Percentiles rank a stretch among this genome's conserved stretches.
Evolutionary conservation across 2,113 vertebrate genomes (phyloP).

Genomic region (Leucoraja erinaceus): DNA sequence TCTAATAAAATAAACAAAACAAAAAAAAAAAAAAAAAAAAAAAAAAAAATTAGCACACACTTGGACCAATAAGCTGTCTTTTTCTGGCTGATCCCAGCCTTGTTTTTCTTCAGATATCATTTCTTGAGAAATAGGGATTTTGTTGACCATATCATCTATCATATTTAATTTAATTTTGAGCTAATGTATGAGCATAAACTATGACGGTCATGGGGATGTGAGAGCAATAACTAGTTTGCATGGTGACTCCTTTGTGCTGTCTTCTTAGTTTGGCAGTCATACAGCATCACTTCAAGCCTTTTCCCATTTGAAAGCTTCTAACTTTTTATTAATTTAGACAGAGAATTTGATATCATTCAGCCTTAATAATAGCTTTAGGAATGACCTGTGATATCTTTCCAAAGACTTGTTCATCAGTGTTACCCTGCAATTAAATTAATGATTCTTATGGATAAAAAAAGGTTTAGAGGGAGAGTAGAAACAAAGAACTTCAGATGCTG

Average conservation of each 20-base stretch:
- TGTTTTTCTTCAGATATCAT: background rate
- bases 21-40: too few species aligned
- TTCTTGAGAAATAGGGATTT: background rate
- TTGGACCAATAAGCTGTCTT: background rate
- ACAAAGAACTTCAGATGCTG: too few species aligned
- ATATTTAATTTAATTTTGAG: background rate
- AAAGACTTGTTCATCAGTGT: too few species aligned
- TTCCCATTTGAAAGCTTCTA: background rate
- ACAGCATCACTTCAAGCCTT: background rate
- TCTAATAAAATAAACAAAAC: too few species aligned
- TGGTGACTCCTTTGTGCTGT: background rate
- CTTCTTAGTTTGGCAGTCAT: background rate
- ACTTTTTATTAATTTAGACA: background rate
- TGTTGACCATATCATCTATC: background rate
- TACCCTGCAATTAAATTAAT: background rate
- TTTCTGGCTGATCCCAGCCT: background rate
- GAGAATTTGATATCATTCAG: background rate
- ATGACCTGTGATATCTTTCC: background rate
- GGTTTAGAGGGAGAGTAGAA: too few species aligned
- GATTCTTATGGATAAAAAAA: background rate
- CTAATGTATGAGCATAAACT: background rate
- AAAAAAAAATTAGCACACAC: too few species aligned
- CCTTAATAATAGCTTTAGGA: background rate
- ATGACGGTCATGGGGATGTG: background rate
- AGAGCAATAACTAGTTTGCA: background rate